Conservation (phyloP, 2,113 vertebrate species). For the Pachycephala philippinensis region DNA sequence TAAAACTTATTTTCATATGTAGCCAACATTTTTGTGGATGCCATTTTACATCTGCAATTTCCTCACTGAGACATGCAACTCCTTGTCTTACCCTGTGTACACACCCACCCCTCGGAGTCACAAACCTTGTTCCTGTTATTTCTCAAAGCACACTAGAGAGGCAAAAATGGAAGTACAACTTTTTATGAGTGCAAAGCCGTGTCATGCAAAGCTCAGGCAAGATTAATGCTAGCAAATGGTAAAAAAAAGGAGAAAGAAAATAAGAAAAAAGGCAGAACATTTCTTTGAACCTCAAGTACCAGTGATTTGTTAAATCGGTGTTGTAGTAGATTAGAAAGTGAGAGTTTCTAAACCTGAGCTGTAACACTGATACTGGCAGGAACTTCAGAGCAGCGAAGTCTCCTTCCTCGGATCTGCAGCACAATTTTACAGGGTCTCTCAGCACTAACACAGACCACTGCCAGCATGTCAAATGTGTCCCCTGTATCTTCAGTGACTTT, state of each 20-base stretch:
- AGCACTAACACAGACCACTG: neutral
- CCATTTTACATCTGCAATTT: neutral
- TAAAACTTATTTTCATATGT: neutral
- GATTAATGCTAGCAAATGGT: neutral
- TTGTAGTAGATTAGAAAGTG: neutral
- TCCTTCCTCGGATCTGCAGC: neutral
- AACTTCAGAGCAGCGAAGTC: neutral
- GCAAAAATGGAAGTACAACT: neutral
- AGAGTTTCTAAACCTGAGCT: neutral
- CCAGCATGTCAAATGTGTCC: accelerated
- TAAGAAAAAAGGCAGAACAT: neutral
- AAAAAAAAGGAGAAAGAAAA: neutral
- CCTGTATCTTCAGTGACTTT: neutral
- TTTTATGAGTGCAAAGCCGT: neutral
- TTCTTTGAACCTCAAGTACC: neutral
- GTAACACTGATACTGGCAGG: neutral
- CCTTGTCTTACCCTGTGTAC: neutral
- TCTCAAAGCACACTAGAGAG: neutral
- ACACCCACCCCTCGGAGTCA: neutral
- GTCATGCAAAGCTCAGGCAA: neutral
- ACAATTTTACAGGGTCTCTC: neutral
- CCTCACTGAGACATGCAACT: neutral
- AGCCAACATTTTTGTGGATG: neutral
- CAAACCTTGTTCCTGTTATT: neutral
- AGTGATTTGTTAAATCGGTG: neutral